Evolutionary conservation across 2,113 vertebrate genomes (phyloP).

Genomic region (Carassius gibelio): DNA sequence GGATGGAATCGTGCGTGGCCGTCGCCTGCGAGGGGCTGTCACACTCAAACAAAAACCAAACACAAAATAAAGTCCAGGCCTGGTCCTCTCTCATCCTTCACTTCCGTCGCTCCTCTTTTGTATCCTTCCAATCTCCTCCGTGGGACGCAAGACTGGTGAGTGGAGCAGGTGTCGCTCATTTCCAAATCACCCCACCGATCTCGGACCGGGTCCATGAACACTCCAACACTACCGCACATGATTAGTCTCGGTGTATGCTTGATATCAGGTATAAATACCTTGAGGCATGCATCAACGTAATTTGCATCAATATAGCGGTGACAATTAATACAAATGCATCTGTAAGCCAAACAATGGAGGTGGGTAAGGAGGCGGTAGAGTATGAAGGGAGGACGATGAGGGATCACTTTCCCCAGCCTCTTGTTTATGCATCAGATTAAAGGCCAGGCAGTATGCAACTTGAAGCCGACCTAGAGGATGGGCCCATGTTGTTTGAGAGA

Average conservation of each 20-base stretch:
- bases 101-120: no score
- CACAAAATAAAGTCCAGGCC: no score
- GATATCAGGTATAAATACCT: slow-evolving; percentile 68
- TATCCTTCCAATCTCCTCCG: no score
- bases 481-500: slow-evolving; percentile 43
- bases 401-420: slow-evolving; percentile 51
- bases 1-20: no score
- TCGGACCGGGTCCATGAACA: slow-evolving; percentile 25
- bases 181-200: no score
- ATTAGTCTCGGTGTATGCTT: slow-evolving; percentile 63
- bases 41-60: no score
- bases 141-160: no score
- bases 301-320: slow-evolving; percentile 50
- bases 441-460: slow-evolving; percentile 62
- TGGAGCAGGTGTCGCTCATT: no score
- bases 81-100: no score
- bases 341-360: background rate
- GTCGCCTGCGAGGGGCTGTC: no score
- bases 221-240: slow-evolving; percentile 52
- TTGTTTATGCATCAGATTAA: slow-evolving; percentile 65
- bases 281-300: slow-evolving; percentile 60
- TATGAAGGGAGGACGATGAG: slow-evolving; percentile 55
- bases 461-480: slow-evolving; percentile 52
- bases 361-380: slow-evolving; percentile 1
- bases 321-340: slow-evolving; percentile 58